Conservation (phyloP, 2,888 invertebrate genomes). For the Pseudococcus longispinus region DNA sequence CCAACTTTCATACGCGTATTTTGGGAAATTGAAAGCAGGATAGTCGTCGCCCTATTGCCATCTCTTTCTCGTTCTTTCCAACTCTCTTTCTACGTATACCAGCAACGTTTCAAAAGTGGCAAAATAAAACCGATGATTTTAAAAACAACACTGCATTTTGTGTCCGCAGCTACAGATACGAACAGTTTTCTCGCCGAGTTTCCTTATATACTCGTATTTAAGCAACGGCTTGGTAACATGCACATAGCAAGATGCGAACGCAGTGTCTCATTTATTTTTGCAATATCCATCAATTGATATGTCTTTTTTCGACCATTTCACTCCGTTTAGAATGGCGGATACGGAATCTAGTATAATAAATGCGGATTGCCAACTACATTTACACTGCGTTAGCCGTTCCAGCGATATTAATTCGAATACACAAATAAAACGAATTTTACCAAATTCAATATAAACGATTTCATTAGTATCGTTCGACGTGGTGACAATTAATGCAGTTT, state of each 20-base stretch:
- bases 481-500: neutral
- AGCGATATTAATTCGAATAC: neutral
- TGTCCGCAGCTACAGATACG: neutral
- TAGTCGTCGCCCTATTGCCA: neutral
- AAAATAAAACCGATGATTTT: neutral
- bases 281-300: constrained; percentile 11
- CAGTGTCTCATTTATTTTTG: neutral
- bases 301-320: neutral
- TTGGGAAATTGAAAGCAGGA: constrained; percentile 1
- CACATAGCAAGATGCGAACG: neutral
- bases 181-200: neutral
- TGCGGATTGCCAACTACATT: neutral
- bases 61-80: neutral
- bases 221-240: neutral
- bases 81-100: neutral
- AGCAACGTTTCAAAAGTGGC: neutral
- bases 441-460: neutral
- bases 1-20: neutral
- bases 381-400: neutral
- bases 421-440: neutral
- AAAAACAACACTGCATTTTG: neutral
- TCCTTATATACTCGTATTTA: neutral
- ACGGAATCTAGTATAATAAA: neutral
- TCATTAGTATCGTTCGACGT: neutral
- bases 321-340: neutral